Evolutionary conservation across 1,140 invertebrate species (phyloP), one percentile per base, ranked within the genome.

Genomic region (Rhizoglyphus robini): DNA sequence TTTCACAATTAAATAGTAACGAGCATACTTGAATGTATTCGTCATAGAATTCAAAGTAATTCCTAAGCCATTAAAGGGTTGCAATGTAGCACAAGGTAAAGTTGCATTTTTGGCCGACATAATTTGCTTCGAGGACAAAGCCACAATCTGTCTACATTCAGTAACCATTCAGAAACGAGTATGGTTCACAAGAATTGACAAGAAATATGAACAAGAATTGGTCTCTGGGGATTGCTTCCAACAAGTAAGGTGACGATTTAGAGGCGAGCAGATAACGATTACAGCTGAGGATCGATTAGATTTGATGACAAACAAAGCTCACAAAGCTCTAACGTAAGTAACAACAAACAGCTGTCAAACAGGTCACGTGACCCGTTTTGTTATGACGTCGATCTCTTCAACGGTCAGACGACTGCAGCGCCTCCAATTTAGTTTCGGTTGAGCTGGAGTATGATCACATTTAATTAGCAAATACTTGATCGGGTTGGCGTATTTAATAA

Each of bases 301-400:
- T 41, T 41, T 41, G 36, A 41, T 18, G 18, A 41, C 8, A 11
- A 11, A 18, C 18, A 18, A 41, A 41, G 18, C 36, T 41, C 8
- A 41, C 36, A 41, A 41, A 11, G 18, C 36, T 11, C 36, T 18
- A 41, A 18, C 36, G n/a, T n/a, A n/a, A n/a, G n/a, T 41, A 41
- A 41, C 38, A 46, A 46, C 41, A 46, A 46, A 46, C 41, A 46
- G 41, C 41, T 46, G 41, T 46, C 41, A 46, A 46, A 46, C 41
- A 46, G 41, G 41, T 46, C 41, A 46, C 41, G 41, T 46, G 41
- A 46, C 23, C 41, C 2, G 41, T 51, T n/a, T 51, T 51, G n/a
- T 51, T 51, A 51, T 51, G 48, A 51, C 48, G 48, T 51, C 8
- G 41, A 46, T n/a, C 41, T 15, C 23, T 51, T 51, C 48, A 51